These are phyloP conservation scores for Pentamera pediparva DNA, from an alignment of 53 echinoderm and acorn worm genomes.

Conservation along the genomic window DNA sequence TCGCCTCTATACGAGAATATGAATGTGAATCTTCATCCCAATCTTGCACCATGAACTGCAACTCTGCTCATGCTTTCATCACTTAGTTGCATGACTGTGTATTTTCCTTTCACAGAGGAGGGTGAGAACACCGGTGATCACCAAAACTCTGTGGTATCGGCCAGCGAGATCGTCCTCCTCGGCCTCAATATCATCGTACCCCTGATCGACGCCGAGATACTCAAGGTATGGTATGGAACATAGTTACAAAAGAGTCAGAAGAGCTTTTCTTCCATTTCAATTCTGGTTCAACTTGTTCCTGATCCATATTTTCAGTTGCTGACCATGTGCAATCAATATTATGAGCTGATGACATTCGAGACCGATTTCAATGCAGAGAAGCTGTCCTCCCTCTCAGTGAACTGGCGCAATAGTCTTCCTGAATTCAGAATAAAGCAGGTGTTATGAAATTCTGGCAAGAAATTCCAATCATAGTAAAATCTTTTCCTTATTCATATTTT, in stretches of 20 bases:
- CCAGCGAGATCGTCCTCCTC: slow-evolving; percentile 77
- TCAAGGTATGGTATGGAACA: slow-evolving; percentile 56
- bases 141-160: slow-evolving; percentile 33
- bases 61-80: too few relatives aligned
- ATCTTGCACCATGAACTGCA: too few relatives aligned
- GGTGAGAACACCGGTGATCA: neutral
- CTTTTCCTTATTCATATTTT: too few relatives aligned
- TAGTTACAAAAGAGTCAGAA: too few relatives aligned
- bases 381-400: slow-evolving; percentile 50
- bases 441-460: too few relatives aligned
- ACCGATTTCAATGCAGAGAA: slow-evolving; percentile 89
- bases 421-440: too few relatives aligned
- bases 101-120: neutral
- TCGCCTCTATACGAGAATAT: too few relatives aligned
- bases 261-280: too few relatives aligned
- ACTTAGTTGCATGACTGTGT: too few relatives aligned
- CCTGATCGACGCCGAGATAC: slow-evolving; percentile 72
- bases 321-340: slow-evolving; percentile 85
- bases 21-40: too few relatives aligned
- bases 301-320: slow-evolving; percentile 59
- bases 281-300: neutral
- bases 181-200: slow-evolving; percentile 94
- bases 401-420: slow-evolving; percentile 78
- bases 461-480: too few relatives aligned
- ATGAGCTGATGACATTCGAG: slow-evolving; percentile 89